Base-by-base conservation (phyloP, 2,113 vertebrate species). In the Phrynocephalus versicolor region DNA sequence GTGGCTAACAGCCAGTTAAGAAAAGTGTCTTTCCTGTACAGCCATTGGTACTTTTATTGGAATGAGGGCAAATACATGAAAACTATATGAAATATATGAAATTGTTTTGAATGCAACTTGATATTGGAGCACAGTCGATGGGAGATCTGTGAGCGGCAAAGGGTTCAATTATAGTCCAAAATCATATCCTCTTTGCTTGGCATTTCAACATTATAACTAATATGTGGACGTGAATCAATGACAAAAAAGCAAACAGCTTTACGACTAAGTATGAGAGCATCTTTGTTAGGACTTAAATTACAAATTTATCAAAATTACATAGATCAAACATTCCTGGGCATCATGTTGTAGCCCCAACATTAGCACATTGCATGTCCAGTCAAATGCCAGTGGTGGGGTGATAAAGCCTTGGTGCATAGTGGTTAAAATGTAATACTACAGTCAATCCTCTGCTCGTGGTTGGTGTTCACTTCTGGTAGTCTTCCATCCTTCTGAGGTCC, bases 41-140 rank as follows among this genome's bases (percentile, higher is more conserved):
- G 7, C 39, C 16, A 55, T 41, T 69, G 64, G 25, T 0, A 0
- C 18, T 10, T 4, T 76, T 84, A 4, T n/a, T 1, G 39, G 25
- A 62, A 51, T 25, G 23, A 25, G 13, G 73, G 87, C 30, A 85
- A 3, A 57, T 67, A 69, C 8, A 33, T 45, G 33, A 77, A 58
- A 45, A 76, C 79, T 71, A 85, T 65, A 2, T 70, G 27, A 35
- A 8, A 87, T 73, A n/a, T n/a, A n/a, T n/a, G n/a, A n/a, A n/a
- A n/a, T n/a, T n/a, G n/a, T 51, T 51, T 10, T 51, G 45, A 79
- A 64, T 0, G 0, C 4, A 13, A 41, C n/a, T 21, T 0, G 58
- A 0, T 67, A 81, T 39, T 74, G 69, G 2, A 21, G 58, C 27
- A 41, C 6, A 75, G 70, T 37, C 35, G 1, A 86, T 39, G 13